Conservation (phyloP, 2,888 invertebrate species). For the Anagyrus pseudococci region DNA sequence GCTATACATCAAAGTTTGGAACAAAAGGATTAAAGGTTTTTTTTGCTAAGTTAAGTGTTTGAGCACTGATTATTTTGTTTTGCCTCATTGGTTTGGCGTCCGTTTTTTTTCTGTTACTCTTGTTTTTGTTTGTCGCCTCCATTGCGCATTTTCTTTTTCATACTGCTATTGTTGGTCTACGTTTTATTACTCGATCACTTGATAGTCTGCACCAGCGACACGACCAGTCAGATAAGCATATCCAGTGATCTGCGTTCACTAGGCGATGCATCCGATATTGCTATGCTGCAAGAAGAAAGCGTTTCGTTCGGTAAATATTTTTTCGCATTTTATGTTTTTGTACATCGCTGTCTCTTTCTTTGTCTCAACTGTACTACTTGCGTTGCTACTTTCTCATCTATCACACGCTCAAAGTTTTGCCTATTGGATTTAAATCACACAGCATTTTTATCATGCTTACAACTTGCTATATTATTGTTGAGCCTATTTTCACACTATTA, state of each 20-base stretch:
- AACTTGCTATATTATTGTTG: too few species aligned
- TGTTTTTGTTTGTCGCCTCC: slow-evolving; percentile 45
- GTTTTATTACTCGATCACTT: slow-evolving; percentile 47
- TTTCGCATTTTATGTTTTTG: slow-evolving; percentile 35
- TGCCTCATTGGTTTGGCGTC: slow-evolving; percentile 29
- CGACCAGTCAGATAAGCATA: slow-evolving; percentile 62
- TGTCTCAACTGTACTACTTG: slow-evolving; percentile 35
- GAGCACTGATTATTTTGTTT: slow-evolving; percentile 29
- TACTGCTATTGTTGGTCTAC: slow-evolving; percentile 47
- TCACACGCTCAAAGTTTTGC: too few species aligned
- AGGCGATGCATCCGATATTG: slow-evolving; percentile 59
- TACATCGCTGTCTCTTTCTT: slow-evolving; percentile 32
- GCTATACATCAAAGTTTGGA: background rate
- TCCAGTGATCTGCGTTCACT: slow-evolving; percentile 61
- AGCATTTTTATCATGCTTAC: too few species aligned
- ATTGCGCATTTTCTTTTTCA: slow-evolving; percentile 51
- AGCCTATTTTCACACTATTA: too few species aligned
- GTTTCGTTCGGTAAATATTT: slow-evolving; percentile 59
- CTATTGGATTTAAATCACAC: too few species aligned
- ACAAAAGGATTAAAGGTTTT: background rate
- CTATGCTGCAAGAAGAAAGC: slow-evolving; percentile 60
- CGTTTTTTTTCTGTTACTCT: slow-evolving; percentile 14
- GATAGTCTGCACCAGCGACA: slow-evolving; percentile 59
- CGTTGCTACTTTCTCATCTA: too few species aligned
- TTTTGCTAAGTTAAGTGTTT: slow-evolving; percentile 1